Evolutionary conservation across 1,140 invertebrate genomes (phyloP), one percentile per base, ranked within the genome.

Genomic region (Apis cerana): DNA sequence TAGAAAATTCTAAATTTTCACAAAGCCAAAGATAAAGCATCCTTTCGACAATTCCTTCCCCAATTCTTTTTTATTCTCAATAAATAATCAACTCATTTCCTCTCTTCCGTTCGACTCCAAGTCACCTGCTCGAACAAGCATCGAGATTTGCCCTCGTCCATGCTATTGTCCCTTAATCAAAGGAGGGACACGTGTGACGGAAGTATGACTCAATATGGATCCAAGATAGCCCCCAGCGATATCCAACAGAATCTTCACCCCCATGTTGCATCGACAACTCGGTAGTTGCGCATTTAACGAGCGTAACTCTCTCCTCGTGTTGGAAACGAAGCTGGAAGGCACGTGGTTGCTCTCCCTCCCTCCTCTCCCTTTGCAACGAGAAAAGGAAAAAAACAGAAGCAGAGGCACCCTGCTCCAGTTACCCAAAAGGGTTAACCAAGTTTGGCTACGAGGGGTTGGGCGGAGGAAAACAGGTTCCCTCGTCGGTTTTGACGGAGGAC

Each of bases 351-450:
- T 33, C 33, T 4, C 33, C 33, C 33, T 7, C 5, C 33, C 33
- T 43, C 0, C 3, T 43, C 23, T 43, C 58, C 59, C 27, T 52
- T 23, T 58, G 23, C 12, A 0, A 8, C 21, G 2, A 33, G 9
- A 10, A n/a, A 19, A 43, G 17, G 33, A 61, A 21, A 61, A 21
- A 59, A 59, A 27, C 23, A 64, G 8, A 33, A 33, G 27, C 17
- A 43, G 58, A 54, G 71, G 50, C 11, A 3, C 62, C 12, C 15
- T 76, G 58, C 23, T 75, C 65, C 74, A 82, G 56, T 82, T 71
- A n/a, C 23, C 21, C 70, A 21, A 82, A 85, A 33, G 71, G 80
- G 80, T 78, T 69, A 72, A 82, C 65, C 64, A 61, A 75, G 72
- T 69, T 77, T 58, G 48, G 52, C 4, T 12, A 62, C 21, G 33